Conservation (phyloP, 1,140 invertebrate species). For the Euschistus heros region DNA sequence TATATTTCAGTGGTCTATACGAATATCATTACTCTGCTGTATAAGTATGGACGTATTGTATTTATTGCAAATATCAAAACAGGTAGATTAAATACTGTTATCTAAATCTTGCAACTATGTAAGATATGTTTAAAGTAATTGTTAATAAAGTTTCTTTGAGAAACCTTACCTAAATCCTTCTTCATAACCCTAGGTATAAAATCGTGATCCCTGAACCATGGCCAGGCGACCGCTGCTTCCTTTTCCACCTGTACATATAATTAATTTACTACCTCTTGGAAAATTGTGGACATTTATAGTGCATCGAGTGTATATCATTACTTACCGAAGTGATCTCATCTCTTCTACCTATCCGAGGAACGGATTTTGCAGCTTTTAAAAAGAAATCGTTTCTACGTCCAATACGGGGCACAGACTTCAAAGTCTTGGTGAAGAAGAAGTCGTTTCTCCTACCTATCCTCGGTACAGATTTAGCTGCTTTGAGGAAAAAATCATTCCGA, state of each 20-base stretch:
- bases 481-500: conserved; percentile 7
- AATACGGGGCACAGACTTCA: conserved; percentile 22
- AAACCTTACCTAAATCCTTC: conserved; percentile 10
- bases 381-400: conserved; percentile 34
- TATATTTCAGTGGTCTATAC: too few relatives aligned
- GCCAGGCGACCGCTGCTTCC: conserved; percentile 1
- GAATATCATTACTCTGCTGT: too few relatives aligned
- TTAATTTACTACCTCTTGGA: too few relatives aligned
- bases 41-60: too few relatives aligned
- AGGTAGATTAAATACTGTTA: too few relatives aligned
- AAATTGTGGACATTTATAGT: not conserved
- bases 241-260: not conserved
- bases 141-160: too few relatives aligned
- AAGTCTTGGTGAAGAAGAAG: conserved; percentile 10
- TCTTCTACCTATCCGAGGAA: conserved; percentile 31
- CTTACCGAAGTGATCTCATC: conserved; percentile 13
- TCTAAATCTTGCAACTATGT: too few relatives aligned
- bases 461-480: not conserved
- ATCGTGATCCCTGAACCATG: conserved; percentile 14
- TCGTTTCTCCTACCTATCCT: conserved; percentile 14
- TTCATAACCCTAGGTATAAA: conserved; percentile 13
- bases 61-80: too few relatives aligned
- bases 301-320: not conserved
- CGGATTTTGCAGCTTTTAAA: conserved; percentile 38
- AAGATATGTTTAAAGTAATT: too few relatives aligned